These are phyloP conservation scores for Amazonetta brasiliensis DNA, from an alignment of 2,797 vertebrate species.

Conservation along the genomic window DNA sequence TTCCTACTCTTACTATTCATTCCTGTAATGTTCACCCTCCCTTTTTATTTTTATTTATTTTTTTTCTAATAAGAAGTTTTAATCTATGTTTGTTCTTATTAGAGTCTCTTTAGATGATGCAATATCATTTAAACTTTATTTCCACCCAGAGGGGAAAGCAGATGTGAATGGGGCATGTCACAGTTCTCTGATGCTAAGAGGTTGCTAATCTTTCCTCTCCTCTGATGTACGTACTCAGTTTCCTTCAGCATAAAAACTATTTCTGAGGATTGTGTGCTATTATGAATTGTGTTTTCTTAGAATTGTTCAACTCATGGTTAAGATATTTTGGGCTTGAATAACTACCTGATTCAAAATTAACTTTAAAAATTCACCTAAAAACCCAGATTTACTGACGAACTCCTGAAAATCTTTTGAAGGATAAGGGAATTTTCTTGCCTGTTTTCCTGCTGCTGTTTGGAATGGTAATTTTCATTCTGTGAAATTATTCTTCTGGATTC, in stretches of 20 bases:
- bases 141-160: not conserved
- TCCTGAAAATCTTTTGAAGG: not conserved
- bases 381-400: not conserved
- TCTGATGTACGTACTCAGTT: not conserved
- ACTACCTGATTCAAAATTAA: not conserved
- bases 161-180: fast-evolving
- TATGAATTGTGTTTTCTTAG: not conserved
- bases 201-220: not conserved
- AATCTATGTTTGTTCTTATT: not conserved
- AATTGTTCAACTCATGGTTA: not conserved
- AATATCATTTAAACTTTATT: not conserved
- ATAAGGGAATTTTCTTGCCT: not conserved
- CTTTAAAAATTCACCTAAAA: not conserved
- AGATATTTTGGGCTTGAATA: not conserved
- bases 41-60: too few species aligned
- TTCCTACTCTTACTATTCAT: not conserved
- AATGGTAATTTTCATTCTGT: not conserved
- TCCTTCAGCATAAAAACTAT: not conserved
- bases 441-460: not conserved
- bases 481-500: not conserved
- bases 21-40: fast-evolving
- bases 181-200: not conserved
- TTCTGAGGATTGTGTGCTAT: not conserved
- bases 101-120: not conserved
- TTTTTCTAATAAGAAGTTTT: not conserved